These are phyloP conservation scores for Alitta virens DNA, from an alignment of 2,888 invertebrate species.

Conservation along the genomic window DNA sequence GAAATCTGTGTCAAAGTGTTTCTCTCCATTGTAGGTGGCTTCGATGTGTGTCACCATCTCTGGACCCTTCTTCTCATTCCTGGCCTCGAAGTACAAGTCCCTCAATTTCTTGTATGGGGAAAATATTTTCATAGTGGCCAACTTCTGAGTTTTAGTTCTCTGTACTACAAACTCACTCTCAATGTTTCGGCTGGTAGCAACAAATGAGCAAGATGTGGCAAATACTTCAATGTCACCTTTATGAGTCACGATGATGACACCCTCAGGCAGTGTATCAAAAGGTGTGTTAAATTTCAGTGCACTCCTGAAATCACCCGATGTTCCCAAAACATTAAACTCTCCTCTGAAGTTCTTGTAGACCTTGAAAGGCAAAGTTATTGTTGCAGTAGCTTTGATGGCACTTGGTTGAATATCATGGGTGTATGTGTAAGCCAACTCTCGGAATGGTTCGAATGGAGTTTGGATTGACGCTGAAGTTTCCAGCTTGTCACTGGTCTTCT, in stretches of 20 bases:
- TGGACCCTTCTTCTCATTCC: too few species aligned
- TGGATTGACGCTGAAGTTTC: not conserved
- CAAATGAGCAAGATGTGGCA: constrained; percentile 2
- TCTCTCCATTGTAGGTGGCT: not conserved
- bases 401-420: too few species aligned
- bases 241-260: constrained; percentile 7
- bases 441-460: not conserved
- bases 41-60: not conserved
- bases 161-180: not conserved
- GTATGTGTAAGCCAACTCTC: not conserved
- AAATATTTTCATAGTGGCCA: not conserved
- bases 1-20: not conserved
- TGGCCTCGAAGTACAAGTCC: not conserved
- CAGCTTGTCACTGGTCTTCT: not conserved
- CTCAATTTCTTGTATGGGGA: not conserved
- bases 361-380: not conserved
- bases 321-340: not conserved
- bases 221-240: constrained; percentile 19
- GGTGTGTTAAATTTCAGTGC: not conserved
- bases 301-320: constrained; percentile 2
- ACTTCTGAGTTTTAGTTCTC: not conserved
- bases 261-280: not conserved
- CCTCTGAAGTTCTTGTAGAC: not conserved
- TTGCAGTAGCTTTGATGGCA: not conserved
- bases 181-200: not conserved